Conservation (phyloP, 2,888 invertebrate species). For the Beris morrisii region DNA sequence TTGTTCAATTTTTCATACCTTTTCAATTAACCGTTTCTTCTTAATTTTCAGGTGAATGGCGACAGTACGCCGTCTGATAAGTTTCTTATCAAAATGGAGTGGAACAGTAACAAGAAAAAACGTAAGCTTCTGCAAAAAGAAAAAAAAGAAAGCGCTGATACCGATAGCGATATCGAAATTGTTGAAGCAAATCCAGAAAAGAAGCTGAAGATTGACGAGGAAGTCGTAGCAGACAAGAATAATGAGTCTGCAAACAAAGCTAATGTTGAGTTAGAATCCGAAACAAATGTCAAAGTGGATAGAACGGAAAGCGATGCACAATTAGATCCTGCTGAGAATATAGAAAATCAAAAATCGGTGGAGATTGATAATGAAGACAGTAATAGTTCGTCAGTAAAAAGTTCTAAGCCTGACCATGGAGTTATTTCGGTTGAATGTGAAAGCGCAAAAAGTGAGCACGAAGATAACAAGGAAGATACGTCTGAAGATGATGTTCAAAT, state of each 20-base stretch:
- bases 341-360: background rate
- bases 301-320: background rate
- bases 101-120: constrained; percentile 30
- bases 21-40: too few relatives aligned
- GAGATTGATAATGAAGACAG: background rate
- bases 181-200: constrained; percentile 16
- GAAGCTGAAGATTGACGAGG: constrained; percentile 15
- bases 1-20: too few relatives aligned
- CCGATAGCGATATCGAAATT: constrained; percentile 17
- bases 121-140: constrained; percentile 20
- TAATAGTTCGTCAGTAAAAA: background rate
- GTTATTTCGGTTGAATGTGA: too few relatives aligned
- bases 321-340: background rate
- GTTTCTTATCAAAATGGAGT: constrained; percentile 30
- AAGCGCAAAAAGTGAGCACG: background rate
- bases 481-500: background rate
- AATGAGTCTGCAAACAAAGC: constrained; percentile 2
- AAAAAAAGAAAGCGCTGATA: constrained; percentile 1
- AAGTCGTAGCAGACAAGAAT: background rate
- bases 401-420: background rate
- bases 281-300: background rate
- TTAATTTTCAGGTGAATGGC: constrained; percentile 5
- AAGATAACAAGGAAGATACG: background rate
- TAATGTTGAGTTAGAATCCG: background rate
- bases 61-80: constrained; percentile 2